These are phyloP conservation scores for Ancistrus triradiatus DNA, from an alignment of 2,113 vertebrate genomes.

Conservation along the genomic window DNA sequence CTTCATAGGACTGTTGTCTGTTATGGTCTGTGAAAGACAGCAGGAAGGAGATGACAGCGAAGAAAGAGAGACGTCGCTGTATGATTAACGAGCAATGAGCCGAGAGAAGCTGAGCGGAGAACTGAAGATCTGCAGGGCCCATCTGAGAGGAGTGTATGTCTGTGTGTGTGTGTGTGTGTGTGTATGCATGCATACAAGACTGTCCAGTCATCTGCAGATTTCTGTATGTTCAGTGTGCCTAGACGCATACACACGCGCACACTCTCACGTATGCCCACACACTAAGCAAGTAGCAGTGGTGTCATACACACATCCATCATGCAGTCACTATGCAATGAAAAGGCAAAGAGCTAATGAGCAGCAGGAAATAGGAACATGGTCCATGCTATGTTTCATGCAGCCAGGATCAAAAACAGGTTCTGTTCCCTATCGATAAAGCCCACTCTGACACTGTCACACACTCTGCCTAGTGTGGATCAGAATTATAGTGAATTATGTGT, in stretches of 20 bases:
- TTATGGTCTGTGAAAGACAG: constrained; percentile 76
- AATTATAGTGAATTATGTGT: too few species aligned
- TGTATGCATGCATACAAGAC: constrained; percentile 1
- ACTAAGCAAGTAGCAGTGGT: too few species aligned
- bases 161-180: constrained; percentile 17
- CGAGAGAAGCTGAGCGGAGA: constrained; percentile 33
- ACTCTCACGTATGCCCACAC: neutral
- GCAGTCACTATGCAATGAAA: constrained; percentile 31
- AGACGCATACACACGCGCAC: neutral
- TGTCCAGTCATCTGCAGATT: neutral
- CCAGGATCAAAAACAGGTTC: too few species aligned
- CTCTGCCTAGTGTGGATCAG: too few species aligned
- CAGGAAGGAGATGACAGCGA: constrained; percentile 26
- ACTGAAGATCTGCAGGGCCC: constrained; percentile 28
- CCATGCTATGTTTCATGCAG: constrained; percentile 64
- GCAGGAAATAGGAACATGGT: constrained; percentile 35
- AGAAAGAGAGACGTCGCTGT: constrained; percentile 29
- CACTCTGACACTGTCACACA: too few species aligned
- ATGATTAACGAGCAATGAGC: constrained; percentile 23
- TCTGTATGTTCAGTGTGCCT: constrained; percentile 12
- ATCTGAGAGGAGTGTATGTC: constrained; percentile 10
- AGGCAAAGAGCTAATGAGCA: neutral
- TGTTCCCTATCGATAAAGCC: too few species aligned
- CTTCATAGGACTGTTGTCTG: constrained; percentile 88
- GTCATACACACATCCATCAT: constrained; percentile 37